phyloP scores from a whole-genome alignment of 2,113 vertebrate genomes.

The Heliornis fulica region DNA sequence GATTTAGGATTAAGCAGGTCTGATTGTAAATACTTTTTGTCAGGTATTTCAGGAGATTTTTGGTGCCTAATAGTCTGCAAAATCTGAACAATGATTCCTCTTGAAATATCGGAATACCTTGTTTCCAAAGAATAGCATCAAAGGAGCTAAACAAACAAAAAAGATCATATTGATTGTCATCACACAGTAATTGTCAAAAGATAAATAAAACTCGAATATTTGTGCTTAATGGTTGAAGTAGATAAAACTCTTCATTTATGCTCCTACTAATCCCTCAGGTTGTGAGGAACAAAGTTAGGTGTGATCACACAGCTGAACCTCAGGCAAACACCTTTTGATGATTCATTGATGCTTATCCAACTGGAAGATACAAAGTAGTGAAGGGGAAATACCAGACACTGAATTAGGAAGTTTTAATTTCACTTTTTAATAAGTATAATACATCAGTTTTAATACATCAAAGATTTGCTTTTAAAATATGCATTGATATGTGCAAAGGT shows the following conservation, averaged over 20 bases:
- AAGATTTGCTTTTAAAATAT: background rate
- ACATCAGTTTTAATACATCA: background rate
- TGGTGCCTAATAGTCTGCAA: background rate
- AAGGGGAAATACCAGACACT: background rate
- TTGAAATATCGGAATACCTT: background rate
- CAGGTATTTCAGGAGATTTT: background rate
- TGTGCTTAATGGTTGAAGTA: background rate
- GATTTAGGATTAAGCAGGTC: background rate
- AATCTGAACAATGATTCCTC: background rate
- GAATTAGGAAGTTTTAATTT: background rate
- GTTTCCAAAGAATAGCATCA: background rate
- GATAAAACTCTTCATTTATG: background rate
- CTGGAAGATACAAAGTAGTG: background rate
- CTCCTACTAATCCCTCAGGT: background rate
- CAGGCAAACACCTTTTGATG: background rate
- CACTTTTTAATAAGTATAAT: background rate
- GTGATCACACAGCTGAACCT: background rate
- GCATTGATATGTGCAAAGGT: background rate
- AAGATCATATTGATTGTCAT: background rate
- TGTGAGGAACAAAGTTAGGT: background rate
- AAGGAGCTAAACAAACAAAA: background rate
- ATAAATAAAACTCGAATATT: background rate
- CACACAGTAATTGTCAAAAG: background rate
- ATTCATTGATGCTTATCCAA: background rate
- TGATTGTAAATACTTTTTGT: background rate